These are phyloP conservation scores for Lichenostomus cassidix DNA, from an alignment of 2,113 vertebrate species.

Conservation along the genomic window DNA sequence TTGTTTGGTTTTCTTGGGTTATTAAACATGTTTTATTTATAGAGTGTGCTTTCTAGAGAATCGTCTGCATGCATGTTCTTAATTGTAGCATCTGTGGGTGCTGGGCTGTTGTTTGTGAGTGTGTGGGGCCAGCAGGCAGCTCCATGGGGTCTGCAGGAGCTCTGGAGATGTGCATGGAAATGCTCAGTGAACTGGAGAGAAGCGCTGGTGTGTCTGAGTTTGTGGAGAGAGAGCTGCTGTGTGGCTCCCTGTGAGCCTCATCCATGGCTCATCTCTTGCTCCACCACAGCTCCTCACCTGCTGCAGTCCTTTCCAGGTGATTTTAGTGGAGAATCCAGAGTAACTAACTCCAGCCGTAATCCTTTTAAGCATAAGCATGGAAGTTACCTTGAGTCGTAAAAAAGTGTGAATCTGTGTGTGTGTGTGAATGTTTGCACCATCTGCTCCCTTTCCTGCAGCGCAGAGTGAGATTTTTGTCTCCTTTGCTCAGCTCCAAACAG, in stretches of 20 bases:
- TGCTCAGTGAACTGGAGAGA: neutral
- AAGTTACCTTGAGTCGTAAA: neutral
- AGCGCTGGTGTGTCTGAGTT: neutral
- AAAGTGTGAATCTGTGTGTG: constrained; percentile 3
- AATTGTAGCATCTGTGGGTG: neutral
- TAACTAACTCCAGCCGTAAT: neutral
- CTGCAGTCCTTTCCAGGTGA: neutral
- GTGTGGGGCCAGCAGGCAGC: neutral
- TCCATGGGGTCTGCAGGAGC: neutral
- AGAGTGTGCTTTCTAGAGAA: constrained; percentile 25
- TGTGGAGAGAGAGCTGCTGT: accelerated
- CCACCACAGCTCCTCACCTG: neutral
- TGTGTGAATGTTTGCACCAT: constrained; percentile 16
- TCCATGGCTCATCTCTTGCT: neutral
- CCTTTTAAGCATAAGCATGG: neutral
- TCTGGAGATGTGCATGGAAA: neutral
- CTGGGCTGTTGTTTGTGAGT: neutral
- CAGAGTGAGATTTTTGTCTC: constrained; percentile 5
- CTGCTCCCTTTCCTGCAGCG: constrained; percentile 30
- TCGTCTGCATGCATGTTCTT: neutral
- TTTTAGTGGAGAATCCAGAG: neutral
- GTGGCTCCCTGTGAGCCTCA: neutral
- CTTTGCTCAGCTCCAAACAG: neutral
- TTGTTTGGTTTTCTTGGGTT: constrained; percentile 47
- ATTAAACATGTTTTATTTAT: constrained; percentile 53